These are phyloP conservation scores for Cephonodes hylas DNA, from an alignment of 2,888 invertebrate species.

Conservation along the genomic window DNA sequence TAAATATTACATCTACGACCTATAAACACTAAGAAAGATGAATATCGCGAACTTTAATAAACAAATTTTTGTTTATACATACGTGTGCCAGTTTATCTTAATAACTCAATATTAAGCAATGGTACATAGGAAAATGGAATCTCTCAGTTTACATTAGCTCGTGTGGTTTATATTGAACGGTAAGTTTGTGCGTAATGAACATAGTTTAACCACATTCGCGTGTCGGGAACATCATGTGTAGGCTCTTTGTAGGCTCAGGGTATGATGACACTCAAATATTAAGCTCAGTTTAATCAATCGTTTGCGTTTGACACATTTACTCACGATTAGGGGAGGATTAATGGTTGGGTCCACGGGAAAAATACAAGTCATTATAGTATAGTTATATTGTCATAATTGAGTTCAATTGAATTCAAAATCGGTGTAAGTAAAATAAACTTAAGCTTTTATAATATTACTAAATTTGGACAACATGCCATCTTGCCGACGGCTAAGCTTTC, in stretches of 20 bases:
- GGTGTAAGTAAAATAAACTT: no score
- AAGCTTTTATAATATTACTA: no score
- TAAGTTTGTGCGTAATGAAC: slow-evolving; percentile 42
- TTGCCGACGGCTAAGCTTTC: no score
- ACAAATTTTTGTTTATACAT: not conserved
- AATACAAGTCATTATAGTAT: no score
- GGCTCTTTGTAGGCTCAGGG: slow-evolving; percentile 17
- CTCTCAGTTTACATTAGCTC: not conserved
- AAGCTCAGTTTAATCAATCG: slow-evolving; percentile 4
- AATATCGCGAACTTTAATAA: no score
- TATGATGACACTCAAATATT: not conserved
- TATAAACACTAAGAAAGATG: no score
- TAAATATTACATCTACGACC: no score
- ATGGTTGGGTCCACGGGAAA: no score
- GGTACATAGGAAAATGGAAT: not conserved
- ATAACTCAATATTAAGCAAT: not conserved
- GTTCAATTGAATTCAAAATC: no score
- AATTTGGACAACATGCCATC: no score
- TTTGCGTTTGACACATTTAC: slow-evolving; percentile 1
- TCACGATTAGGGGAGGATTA: no score
- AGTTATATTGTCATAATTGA: no score
- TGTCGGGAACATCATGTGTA: slow-evolving; percentile 21
- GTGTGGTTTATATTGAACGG: slow-evolving; percentile 20
- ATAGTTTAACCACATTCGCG: slow-evolving; percentile 43
- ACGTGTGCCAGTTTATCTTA: not conserved